phyloP scores from a whole-genome alignment of 2,113 vertebrate species.

The Leptosomus discolor region DNA sequence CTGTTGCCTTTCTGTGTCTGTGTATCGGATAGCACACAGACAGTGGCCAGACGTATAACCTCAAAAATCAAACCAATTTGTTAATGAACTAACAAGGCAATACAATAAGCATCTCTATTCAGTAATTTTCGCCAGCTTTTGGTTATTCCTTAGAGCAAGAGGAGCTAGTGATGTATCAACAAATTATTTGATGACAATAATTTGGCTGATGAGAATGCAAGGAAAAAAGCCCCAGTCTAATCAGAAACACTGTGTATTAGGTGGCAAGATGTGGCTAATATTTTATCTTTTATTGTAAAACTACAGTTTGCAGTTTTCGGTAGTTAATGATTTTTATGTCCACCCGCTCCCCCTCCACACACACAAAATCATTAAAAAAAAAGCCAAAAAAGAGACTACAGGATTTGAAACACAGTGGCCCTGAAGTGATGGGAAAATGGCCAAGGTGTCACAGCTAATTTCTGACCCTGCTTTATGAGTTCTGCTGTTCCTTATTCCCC shows the following conservation, averaged over 20 bases:
- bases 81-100: conserved; percentile 42
- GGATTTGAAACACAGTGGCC: conserved; percentile 73
- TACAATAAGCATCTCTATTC: not conserved
- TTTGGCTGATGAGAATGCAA: conserved; percentile 46
- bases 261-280: conserved; percentile 48
- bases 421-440: conserved; percentile 77
- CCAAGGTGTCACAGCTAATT: conserved; percentile 82
- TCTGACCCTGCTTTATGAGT: conserved; percentile 78
- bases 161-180: conserved; percentile 31
- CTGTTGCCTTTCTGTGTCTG: conserved; percentile 15
- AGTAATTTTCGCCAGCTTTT: not conserved
- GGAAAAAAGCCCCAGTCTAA: conserved; percentile 29
- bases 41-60: conserved; percentile 21
- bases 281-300: conserved; percentile 48
- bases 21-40: conserved; percentile 12
- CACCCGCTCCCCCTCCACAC: not conserved
- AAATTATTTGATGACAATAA: conserved; percentile 55
- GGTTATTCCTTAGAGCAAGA: conserved; percentile 33
- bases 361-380: conserved; percentile 2
- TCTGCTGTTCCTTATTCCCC: conserved; percentile 78
- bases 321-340: not conserved
- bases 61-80: conserved; percentile 47
- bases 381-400: conserved; percentile 52
- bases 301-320: conserved; percentile 34
- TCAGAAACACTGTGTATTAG: conserved; percentile 30